Conservation (phyloP, 2,797 vertebrate species). For the Hylomyscus alleni region DNA sequence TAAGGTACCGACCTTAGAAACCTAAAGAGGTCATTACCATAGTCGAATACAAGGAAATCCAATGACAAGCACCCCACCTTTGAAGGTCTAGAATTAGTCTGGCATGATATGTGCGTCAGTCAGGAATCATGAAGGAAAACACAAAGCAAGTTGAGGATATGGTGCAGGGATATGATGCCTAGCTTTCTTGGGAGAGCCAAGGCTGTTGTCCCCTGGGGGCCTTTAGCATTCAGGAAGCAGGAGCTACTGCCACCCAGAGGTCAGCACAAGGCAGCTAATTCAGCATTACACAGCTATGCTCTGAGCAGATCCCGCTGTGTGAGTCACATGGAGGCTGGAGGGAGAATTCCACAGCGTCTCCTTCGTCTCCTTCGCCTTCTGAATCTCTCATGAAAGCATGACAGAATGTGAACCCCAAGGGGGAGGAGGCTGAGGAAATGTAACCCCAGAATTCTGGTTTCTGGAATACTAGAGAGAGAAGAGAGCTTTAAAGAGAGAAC, state of each 20-base stretch:
- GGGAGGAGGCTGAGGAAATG: neutral
- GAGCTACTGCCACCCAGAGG: slow-evolving; percentile 79
- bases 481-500: neutral
- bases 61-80: neutral
- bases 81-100: neutral
- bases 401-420: neutral
- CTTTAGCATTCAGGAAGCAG: neutral
- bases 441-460: neutral
- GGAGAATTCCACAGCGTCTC: neutral
- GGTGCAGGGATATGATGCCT: neutral
- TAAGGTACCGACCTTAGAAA: neutral
- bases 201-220: neutral
- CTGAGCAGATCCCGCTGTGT: neutral
- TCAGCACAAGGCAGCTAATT: neutral
- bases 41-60: neutral
- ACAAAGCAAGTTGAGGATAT: neutral
- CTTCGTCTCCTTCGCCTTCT: slow-evolving; percentile 5
- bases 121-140: neutral
- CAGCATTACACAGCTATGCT: rapidly evolving
- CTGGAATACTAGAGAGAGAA: neutral
- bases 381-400: neutral
- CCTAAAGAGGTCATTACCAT: neutral
- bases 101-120: neutral
- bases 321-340: neutral
- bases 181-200: neutral